A percentile compares a stretch with the other conserved stretches of the same genome.
Evolutionary conservation across 2,888 invertebrate species (phyloP).

Genomic region (Caenorhabditis uteleia): DNA sequence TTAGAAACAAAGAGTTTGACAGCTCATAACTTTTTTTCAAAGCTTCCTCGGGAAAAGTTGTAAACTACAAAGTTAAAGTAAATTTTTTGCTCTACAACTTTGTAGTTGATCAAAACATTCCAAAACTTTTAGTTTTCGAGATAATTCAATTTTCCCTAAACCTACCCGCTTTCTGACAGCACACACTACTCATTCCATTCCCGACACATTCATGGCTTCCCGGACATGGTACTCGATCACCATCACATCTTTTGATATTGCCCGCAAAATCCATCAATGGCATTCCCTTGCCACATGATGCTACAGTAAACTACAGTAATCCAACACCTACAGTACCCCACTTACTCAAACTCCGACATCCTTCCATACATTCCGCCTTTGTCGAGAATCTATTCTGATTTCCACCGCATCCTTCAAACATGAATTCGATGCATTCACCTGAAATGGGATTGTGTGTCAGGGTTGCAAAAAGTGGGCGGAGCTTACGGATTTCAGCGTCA

Average conservation of each 20-base stretch:
- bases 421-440: slow-evolving; percentile 57
- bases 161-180: slow-evolving; percentile 55
- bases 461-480: neutral
- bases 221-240: slow-evolving; percentile 54
- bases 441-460: neutral
- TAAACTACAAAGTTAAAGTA: no score
- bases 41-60: no score
- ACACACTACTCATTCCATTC: slow-evolving; percentile 52
- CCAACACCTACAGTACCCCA: neutral
- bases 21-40: no score
- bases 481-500: slow-evolving; percentile 44
- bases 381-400: slow-evolving; percentile 57
- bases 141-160: neutral
- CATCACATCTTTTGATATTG: slow-evolving; percentile 58
- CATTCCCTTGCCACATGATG: slow-evolving; percentile 56
- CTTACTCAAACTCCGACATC: slow-evolving; percentile 52
- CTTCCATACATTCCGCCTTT: slow-evolving; percentile 52
- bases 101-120: slow-evolving; percentile 2
- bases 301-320: no score
- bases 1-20: no score
- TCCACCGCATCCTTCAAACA: slow-evolving; percentile 62
- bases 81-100: no score
- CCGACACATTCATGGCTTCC: slow-evolving; percentile 54
- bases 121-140: neutral
- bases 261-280: slow-evolving; percentile 62